phyloP scores from a whole-genome alignment of 2,113 vertebrate species.

The Cyanoramphus novaezelandiae region DNA sequence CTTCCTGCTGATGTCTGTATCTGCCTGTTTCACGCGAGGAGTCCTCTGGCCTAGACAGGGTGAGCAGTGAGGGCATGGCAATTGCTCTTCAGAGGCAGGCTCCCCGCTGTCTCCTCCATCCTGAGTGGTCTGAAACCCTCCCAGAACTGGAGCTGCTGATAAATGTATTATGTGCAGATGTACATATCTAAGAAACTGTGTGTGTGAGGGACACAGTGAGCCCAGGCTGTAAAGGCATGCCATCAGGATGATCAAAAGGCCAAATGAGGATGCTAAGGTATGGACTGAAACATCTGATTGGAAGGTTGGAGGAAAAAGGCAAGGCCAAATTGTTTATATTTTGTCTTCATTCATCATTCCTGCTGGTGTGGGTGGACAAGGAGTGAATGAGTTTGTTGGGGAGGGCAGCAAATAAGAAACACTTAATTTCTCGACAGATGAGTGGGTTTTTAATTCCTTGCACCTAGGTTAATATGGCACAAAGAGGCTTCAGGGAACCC shows the following conservation, averaged over 20 bases:
- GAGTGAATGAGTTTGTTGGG: slow-evolving; percentile 42
- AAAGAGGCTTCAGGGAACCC: not conserved
- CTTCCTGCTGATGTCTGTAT: not conserved
- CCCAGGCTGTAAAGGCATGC: not conserved
- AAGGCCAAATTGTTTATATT: slow-evolving; percentile 23
- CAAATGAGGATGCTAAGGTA: not conserved
- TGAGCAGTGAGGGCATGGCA: not conserved
- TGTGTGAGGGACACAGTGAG: not conserved
- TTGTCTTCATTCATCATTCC: slow-evolving; percentile 47
- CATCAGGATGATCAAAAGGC: not conserved
- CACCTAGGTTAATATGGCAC: not conserved
- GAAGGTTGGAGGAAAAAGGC: not conserved
- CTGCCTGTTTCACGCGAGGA: not conserved
- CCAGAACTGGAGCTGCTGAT: not conserved
- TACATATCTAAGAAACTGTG: not conserved
- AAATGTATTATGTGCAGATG: not conserved
- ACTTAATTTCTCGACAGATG: slow-evolving; percentile 13
- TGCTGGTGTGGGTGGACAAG: slow-evolving; percentile 40
- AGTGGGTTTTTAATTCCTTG: not conserved
- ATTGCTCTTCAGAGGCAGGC: not conserved
- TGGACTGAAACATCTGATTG: not conserved
- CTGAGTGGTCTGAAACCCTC: not conserved
- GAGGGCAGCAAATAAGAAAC: slow-evolving; percentile 40
- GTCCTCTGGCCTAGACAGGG: not conserved
- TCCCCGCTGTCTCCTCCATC: not conserved